A percentile compares a stretch with the other conserved stretches of the same genome.
These are phyloP conservation scores for Pantala flavescens DNA, from an alignment of 1,140 invertebrate genomes.

Conservation along the genomic window DNA sequence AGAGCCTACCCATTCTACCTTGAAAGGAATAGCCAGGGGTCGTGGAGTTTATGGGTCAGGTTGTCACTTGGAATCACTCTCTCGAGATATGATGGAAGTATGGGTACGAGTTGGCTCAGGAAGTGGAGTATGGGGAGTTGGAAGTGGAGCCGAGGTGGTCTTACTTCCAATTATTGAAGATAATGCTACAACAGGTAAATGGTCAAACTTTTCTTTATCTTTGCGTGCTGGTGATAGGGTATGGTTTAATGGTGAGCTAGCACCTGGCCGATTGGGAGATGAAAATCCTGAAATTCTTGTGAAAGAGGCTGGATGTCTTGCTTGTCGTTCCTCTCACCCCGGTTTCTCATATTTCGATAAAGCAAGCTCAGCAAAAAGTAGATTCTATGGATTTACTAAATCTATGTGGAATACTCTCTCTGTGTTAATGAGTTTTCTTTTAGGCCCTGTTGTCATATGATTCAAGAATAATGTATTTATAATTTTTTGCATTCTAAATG, in stretches of 20 bases:
- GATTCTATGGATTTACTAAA: not conserved
- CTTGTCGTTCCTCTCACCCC: slow-evolving; percentile 36
- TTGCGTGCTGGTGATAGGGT: slow-evolving; percentile 57
- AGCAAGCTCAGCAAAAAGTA: not conserved
- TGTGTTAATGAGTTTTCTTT: not conserved
- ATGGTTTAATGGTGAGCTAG: slow-evolving; percentile 52
- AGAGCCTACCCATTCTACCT: not conserved
- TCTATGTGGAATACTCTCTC: not conserved
- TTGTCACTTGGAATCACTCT: not conserved
- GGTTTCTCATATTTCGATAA: not conserved
- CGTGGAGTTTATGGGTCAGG: not conserved
- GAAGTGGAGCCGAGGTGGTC: slow-evolving; percentile 47
- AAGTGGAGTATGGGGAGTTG: not conserved
- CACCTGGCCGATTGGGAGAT: slow-evolving; percentile 41
- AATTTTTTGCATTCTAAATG: too few species aligned
- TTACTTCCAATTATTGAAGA: slow-evolving; percentile 29
- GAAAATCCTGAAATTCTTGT: slow-evolving; percentile 44
- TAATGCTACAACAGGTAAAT: not conserved
- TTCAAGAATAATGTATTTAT: not conserved
- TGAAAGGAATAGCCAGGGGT: not conserved
- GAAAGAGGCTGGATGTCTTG: slow-evolving; percentile 52
- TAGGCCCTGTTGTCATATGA: not conserved
- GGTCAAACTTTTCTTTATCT: slow-evolving; percentile 51
- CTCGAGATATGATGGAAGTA: not conserved
- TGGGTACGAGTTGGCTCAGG: not conserved